Percentiles rank a stretch among this genome's conserved stretches.
Evolutionary conservation across 1,140 invertebrate species (phyloP).

Genomic region (Scaptomyza pallida): DNA sequence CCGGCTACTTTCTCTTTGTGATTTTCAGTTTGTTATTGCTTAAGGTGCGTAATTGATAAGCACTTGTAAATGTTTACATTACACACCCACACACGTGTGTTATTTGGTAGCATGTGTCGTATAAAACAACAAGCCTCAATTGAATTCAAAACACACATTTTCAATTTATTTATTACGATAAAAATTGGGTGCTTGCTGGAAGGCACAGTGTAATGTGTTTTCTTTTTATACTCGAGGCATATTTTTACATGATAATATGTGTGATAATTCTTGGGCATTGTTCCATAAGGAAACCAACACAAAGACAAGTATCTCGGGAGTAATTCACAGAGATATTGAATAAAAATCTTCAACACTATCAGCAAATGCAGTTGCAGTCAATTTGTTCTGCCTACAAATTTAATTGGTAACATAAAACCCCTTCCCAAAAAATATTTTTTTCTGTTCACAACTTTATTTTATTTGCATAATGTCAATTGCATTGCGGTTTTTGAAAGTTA

Average conservation of each 20-base stretch:
- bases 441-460: neutral
- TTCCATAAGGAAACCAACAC: too few relatives aligned
- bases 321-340: too few relatives aligned
- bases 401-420: too few relatives aligned
- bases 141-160: neutral
- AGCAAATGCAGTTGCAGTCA: too few relatives aligned
- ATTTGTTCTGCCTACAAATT: too few relatives aligned
- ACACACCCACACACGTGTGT: neutral
- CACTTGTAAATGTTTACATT: conserved; percentile 4
- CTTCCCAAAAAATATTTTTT: neutral
- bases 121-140: neutral
- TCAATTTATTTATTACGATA: neutral
- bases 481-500: conserved; percentile 3
- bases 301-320: too few relatives aligned
- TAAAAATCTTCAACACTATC: too few relatives aligned
- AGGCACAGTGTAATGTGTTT: neutral
- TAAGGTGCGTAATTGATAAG: neutral
- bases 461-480: conserved; percentile 19
- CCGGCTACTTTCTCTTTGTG: neutral
- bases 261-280: neutral
- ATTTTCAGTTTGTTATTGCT: conserved; percentile 10
- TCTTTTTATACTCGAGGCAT: neutral
- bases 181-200: neutral
- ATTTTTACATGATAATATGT: neutral
- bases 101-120: neutral